phyloP scores from a whole-genome alignment of 2,797 vertebrate genomes.

The Morus bassanus region DNA sequence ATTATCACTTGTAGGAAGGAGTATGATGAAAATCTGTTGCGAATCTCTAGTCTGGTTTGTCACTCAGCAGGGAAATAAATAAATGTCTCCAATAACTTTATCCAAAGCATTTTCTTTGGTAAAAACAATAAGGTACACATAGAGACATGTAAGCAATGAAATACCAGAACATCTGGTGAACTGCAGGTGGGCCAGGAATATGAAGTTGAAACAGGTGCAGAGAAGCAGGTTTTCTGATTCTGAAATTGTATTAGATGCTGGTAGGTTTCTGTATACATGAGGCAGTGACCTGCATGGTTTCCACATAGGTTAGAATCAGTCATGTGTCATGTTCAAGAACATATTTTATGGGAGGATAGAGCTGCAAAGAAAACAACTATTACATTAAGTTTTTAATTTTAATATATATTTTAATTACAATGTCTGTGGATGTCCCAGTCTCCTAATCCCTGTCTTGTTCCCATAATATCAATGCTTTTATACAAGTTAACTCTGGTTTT shows the following conservation, averaged over 20 bases:
- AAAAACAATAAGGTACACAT: conserved; percentile 44
- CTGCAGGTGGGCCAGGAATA: conserved; percentile 35
- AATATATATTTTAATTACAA: not conserved
- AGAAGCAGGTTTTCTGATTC: conserved; percentile 38
- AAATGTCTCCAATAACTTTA: conserved; percentile 39
- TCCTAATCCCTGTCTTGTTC: not conserved
- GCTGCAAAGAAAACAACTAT: not conserved
- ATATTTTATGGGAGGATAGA: not conserved
- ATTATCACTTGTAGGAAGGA: conserved; percentile 1
- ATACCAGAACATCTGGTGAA: conserved; percentile 52
- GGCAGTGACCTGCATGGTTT: conserved; percentile 9
- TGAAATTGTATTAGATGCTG: conserved; percentile 39
- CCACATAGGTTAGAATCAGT: not conserved
- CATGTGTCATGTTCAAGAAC: not conserved
- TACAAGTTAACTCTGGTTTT: not conserved
- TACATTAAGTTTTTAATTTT: not conserved
- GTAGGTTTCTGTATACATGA: not conserved
- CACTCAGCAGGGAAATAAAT: conserved; percentile 50
- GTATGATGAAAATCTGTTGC: conserved; percentile 5
- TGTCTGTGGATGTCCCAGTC: not conserved
- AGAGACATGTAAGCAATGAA: conserved; percentile 29
- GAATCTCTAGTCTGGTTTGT: conserved; percentile 24
- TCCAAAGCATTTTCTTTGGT: conserved; percentile 24
- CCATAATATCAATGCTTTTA: not conserved
- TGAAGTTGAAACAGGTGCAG: conserved; percentile 22